Base-by-base conservation (phyloP, 2,113 vertebrate genomes). In the Spea bombifrons region DNA sequence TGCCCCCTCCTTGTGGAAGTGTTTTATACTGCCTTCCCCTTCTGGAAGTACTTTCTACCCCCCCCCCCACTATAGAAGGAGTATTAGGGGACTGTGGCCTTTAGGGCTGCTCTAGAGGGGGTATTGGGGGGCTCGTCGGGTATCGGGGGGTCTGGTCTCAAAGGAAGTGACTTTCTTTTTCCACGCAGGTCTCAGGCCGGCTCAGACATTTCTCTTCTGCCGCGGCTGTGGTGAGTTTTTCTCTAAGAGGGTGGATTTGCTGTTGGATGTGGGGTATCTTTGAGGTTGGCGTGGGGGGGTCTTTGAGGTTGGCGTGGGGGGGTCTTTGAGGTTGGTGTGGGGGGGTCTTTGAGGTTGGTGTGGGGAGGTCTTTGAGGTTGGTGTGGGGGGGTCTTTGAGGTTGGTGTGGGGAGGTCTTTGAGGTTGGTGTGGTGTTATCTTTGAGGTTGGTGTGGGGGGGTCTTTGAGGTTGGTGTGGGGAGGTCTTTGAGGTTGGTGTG, bases 201-300 rank as follows among this genome's bases (percentile, higher is more conserved):
- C 8, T 78, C 15, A 30, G 59, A 53, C 68, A 45, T 53, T 78
- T 71, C 50, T 78, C 69, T 0, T 78, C 76, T 10, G 46, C 76
- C 4, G 69, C 50, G 5, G 67, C 75, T 10, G 68, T 72, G 76
- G 76, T 78, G 43, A 65, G 76, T 71, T 50, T n/a, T 7, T 43
- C 3, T 6, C n/a, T 53, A 5, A 30, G 57, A 5, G 8, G 57
- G 57, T 8, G 15, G 5, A 5, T 12, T 12, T 1, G 15, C 4
- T 8, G 57, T 61, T 61, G 13, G 5, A 1, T 8, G 8, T 8
- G 8, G 8, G 57, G 57, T 8, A 13, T 61, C 9, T 5, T 13
- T 61, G 9, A n/a, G 57, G 8, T 9, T 43, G 16, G n/a, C n/a
- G 61, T 61, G 57, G 9, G 8, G 57, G 57, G 2, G 3, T 12